Evolutionary conservation across 2,888 invertebrate genomes (phyloP), one percentile per base, ranked within the genome.

Genomic region (Lordiphosa andalusiaca): DNA sequence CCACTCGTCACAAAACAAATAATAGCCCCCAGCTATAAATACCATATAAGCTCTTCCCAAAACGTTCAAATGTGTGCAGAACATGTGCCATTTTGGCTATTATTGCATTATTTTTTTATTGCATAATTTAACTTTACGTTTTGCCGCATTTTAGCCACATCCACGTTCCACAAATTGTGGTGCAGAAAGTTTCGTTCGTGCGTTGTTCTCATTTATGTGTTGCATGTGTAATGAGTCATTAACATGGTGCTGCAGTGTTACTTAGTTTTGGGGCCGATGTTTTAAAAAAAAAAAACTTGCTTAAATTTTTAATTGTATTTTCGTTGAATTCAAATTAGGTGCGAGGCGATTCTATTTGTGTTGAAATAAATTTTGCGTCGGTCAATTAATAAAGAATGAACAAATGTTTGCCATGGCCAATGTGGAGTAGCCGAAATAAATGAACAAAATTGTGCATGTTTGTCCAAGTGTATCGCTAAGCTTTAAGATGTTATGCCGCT

Each of bases 161-260:
- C 62, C 84, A 82, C 74, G 68, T 61, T 84, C 68, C 69, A 60
- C 81, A 74, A 76, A 84, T 68, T 83, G 76, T 66, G 60, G 67
- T 44, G 40, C 40, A 35, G 59, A 70, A 71, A 80, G 52, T 57
- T 60, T 50, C 44, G 39, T 35, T 37, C 7, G 16, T 72, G 59
- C 38, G 56, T 52, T 36, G 57, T 60, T 44, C 58, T 62, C 61
- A 57, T 70, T 82, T 56, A 30, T 59, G 62, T 63, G 73, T 77
- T 80, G 77, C 77, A 77, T 77, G 85, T 77, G 84, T 75, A 83
- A 85, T 75, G 81, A 83, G 73, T 85, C 84, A 85, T 85, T 77
- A 77, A 85, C 84, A 67, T 61, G 76, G 62, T 80, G 73, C 81
- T 69, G 74, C 51, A 62, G 25, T 9, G 1, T 12, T n/a, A 40